phyloP scores from a whole-genome alignment of 2,113 vertebrate species.

The Nothocercus nigrocapillus region DNA sequence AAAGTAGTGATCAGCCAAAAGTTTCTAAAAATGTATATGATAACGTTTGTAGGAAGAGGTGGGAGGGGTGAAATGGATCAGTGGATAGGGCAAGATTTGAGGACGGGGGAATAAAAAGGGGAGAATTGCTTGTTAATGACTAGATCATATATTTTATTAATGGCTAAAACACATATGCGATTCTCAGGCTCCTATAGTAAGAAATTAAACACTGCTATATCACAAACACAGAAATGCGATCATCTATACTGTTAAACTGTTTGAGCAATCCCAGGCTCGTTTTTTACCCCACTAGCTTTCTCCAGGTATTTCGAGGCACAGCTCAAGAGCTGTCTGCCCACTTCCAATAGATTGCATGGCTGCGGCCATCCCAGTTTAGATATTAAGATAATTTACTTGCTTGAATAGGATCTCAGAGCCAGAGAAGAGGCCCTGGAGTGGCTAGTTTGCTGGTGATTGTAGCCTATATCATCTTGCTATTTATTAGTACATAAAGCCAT shows the following conservation, averaged over 20 bases:
- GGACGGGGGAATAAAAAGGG: neutral
- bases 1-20: neutral
- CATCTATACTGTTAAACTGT: neutral
- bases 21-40: neutral
- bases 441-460: neutral
- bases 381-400: neutral
- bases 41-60: neutral
- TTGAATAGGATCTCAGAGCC: neutral
- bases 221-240: neutral
- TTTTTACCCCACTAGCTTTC: neutral
- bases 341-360: neutral
- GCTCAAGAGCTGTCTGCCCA: neutral
- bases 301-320: neutral
- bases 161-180: neutral
- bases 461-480: neutral
- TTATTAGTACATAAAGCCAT: neutral
- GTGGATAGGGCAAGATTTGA: neutral
- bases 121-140: neutral
- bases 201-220: neutral
- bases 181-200: neutral
- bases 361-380: neutral
- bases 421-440: neutral
- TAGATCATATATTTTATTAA: neutral
- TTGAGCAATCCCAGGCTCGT: neutral
- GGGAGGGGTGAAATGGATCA: neutral